phyloP scores from a whole-genome alignment of 2,888 invertebrate genomes.

The Seira musarum region DNA sequence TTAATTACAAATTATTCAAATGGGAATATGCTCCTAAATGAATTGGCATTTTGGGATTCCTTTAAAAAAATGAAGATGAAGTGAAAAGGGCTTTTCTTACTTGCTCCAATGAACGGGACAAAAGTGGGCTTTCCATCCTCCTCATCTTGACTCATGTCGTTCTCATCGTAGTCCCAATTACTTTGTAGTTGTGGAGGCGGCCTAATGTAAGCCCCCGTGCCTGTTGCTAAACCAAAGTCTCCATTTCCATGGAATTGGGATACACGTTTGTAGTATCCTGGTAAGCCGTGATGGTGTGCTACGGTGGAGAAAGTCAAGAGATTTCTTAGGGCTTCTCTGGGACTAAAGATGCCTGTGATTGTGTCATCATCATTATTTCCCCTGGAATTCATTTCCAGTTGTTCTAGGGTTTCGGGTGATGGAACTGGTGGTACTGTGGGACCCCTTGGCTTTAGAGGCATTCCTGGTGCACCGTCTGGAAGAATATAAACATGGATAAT shows the following conservation, averaged over 20 bases:
- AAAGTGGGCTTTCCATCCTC: constrained; percentile 49
- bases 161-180: constrained; percentile 46
- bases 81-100: constrained; percentile 40
- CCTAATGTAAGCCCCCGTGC: constrained; percentile 7
- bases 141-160: constrained; percentile 10
- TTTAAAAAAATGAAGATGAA: too few species aligned
- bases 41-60: too few species aligned
- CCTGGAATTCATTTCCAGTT: constrained; percentile 10
- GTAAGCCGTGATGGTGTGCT: constrained; percentile 19
- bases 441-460: constrained; percentile 11
- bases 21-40: too few species aligned
- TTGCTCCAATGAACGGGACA: constrained; percentile 60
- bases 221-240: background rate
- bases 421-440: constrained; percentile 49
- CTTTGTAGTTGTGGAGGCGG: background rate
- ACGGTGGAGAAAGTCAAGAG: constrained; percentile 21
- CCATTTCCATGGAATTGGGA: constrained; percentile 41
- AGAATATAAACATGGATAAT: too few species aligned
- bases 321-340: constrained; percentile 30
- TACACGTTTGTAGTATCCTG: too few species aligned
- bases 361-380: background rate
- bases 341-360: constrained; percentile 22
- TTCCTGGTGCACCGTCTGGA: constrained; percentile 37
- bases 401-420: constrained; percentile 49
- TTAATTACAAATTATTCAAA: too few species aligned